phyloP scores from a whole-genome alignment of 2,113 vertebrate species.

The Cyprinus carpio region DNA sequence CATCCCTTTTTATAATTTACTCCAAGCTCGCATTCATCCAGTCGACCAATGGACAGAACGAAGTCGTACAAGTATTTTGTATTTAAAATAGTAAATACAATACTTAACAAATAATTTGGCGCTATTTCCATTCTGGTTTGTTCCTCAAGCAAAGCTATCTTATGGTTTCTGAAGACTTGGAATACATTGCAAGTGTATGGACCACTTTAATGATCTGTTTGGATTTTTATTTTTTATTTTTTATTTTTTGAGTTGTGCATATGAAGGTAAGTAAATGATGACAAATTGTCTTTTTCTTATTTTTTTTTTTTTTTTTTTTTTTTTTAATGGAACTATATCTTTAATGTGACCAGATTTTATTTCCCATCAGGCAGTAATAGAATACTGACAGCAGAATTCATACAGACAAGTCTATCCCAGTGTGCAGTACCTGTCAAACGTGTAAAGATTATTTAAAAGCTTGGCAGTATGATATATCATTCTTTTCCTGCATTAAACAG shows the following conservation, averaged over 20 bases:
- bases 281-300: neutral
- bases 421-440: neutral
- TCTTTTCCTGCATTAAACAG: constrained; percentile 27
- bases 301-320: too few species aligned
- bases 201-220: neutral
- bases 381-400: neutral
- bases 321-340: neutral
- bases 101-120: too few species aligned
- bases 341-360: neutral
- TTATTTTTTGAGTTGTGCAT: neutral
- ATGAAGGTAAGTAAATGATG: neutral
- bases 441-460: constrained; percentile 33
- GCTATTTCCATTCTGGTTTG: neutral
- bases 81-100: too few species aligned
- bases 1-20: neutral
- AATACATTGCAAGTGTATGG: neutral
- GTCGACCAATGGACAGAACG: too few species aligned
- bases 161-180: neutral
- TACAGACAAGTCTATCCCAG: neutral
- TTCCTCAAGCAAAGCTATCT: neutral
- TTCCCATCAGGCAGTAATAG: neutral
- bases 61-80: too few species aligned
- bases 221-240: too few species aligned
- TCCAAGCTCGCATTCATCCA: neutral
- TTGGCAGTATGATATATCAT: constrained; percentile 26